Evolutionary conservation across 2,113 vertebrate genomes (phyloP), one percentile per base, ranked within the genome.

Genomic region (sheep (Ovis aries)): DNA sequence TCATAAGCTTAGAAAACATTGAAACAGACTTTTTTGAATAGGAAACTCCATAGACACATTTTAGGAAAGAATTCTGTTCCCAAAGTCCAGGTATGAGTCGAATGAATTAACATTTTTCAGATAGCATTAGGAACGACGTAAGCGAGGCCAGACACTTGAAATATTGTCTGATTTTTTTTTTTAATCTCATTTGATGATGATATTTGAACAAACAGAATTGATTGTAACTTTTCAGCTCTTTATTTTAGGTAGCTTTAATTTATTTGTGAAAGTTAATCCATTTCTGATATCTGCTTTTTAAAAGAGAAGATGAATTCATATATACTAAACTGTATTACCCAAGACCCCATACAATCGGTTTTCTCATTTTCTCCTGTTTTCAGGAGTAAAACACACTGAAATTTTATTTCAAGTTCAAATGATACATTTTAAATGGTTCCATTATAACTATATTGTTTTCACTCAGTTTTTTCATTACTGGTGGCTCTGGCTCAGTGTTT

Each of bases 161-260:
- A 94, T 43, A 53, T 43, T 31, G 29, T 90, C 84, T 81, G 45
- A 81, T 91, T 97, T 59, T 52, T 50, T 77, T 95, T 82, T 80
- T 31, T 25, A 9, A 31, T 95, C n/a, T 82, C 86, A 87, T 87
- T 98, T 96, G 13, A 80, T 97, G 92, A 27, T 94, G 90, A 97
- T 92, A 96, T 81, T 96, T 94, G 85, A 87, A 80, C 57, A 97
- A 82, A 81, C 53, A 97, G 15, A 85, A 52, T 29, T 88, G 84
- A 64, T 88, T 64, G 6, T 88, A 93, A 90, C n/a, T 94, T 85
- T 93, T 31, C 45, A 84, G 86, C 52, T 93, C 12, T 91, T 80
- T 96, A 88, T 92, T 96, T 91, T 87, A 84, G 83, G n/a, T 91
- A 90, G 89, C 94, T 92, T 95, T 98, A 84, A 97, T 81, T 93